Conservation (phyloP, 2,888 invertebrate species). For the Ganaspis brasiliensis region DNA sequence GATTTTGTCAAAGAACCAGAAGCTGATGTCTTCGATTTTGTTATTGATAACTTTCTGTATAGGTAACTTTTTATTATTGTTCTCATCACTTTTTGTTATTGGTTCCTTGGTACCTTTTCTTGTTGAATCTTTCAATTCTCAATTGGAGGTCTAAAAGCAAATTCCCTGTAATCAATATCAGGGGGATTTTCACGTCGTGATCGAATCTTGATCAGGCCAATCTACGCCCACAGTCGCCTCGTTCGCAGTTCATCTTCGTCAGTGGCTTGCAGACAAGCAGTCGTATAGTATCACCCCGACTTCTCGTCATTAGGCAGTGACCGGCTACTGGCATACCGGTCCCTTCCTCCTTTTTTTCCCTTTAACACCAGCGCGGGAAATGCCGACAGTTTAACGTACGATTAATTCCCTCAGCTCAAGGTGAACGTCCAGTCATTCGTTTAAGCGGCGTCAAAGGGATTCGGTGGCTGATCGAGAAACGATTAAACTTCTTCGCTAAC, state of each 20-base stretch:
- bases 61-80: too few species aligned
- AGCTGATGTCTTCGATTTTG: constrained; percentile 3
- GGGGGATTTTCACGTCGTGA: constrained; percentile 24
- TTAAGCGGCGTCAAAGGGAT: constrained; percentile 35
- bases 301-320: constrained; percentile 64
- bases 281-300: constrained; percentile 57
- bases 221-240: constrained; percentile 28
- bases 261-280: constrained; percentile 58
- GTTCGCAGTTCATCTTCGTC: constrained; percentile 67
- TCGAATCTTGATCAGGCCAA: constrained; percentile 35
- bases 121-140: too few species aligned
- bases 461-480: constrained; percentile 28
- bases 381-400: constrained; percentile 42
- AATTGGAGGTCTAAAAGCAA: neutral
- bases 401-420: constrained; percentile 36
- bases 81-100: too few species aligned
- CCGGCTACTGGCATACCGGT: constrained; percentile 60
- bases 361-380: constrained; percentile 21
- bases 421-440: constrained; percentile 31
- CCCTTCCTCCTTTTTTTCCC: constrained; percentile 39
- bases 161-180: neutral
- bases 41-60: too few species aligned
- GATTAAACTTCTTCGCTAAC: constrained; percentile 32
- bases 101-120: too few species aligned
- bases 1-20: neutral